Base-by-base conservation (phyloP, 23 tunicate genomes). In the Trididemnum miniatum region DNA sequence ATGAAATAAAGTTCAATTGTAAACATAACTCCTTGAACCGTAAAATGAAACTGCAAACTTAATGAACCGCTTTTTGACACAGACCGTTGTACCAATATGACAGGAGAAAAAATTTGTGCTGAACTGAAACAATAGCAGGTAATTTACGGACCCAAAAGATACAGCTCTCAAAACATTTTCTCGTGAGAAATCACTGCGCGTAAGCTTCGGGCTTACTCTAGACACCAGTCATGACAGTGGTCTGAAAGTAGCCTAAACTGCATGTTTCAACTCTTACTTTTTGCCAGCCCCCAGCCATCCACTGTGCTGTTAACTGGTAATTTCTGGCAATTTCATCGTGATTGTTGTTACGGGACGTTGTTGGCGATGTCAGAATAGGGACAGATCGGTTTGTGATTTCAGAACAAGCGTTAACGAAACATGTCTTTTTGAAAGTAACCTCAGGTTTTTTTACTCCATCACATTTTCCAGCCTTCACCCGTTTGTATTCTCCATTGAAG, bases 201-300 rank as follows among this genome's bases (percentile, higher is more conserved):
- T n/a, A n/a, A n/a, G n/a, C n/a, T n/a, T n/a, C n/a, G n/a, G n/a
- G n/a, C n/a, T n/a, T n/a, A n/a, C n/a, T n/a, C n/a, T n/a, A n/a
- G n/a, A n/a, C n/a, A n/a, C n/a, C n/a, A n/a, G n/a, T n/a, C n/a
- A n/a, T n/a, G n/a, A n/a, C n/a, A n/a, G n/a, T 49, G 57, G 57
- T 49, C 57, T 49, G 57, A 9, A 49, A 49, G 15, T 49, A 49
- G 57, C 57, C 18, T 12, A 12, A 49, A 12, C 57, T 49, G 18
- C 15, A 49, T 9, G 12, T 49, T 9, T n/a, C n/a, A n/a, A 44
- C 35, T 59, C 60, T 54, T 32, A 84, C 87, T 60, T 84, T 73
- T 27, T 84, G 87, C 87, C 87, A 84, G 20, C 73, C 34, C 27
- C 87, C 87, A 24, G 62, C 80, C 4, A 84, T 67, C 89, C 83